Conservation (phyloP, 2,888 invertebrate genomes). For the Hypsopygia costalis region DNA sequence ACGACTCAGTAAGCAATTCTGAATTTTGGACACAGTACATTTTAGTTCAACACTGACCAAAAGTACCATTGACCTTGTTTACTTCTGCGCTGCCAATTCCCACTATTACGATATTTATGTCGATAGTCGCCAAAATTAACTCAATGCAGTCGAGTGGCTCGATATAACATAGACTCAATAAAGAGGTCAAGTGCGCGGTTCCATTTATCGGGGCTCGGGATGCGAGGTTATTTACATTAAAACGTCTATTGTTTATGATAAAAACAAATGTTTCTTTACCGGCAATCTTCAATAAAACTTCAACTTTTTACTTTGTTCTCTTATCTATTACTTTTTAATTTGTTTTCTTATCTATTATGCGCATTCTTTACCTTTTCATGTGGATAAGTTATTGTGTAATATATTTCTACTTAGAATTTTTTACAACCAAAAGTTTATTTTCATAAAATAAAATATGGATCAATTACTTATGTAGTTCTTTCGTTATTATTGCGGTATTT, state of each 20-base stretch:
- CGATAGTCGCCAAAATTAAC: constrained; percentile 21
- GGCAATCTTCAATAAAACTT: too few relatives aligned
- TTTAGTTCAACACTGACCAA: constrained; percentile 4
- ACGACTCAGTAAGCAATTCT: too few relatives aligned
- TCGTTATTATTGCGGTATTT: too few relatives aligned
- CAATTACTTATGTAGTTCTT: too few relatives aligned
- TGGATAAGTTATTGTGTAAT: too few relatives aligned
- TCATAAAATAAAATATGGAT: too few relatives aligned
- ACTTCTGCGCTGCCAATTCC: constrained; percentile 30
- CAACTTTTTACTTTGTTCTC: too few relatives aligned
- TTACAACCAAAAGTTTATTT: too few relatives aligned
- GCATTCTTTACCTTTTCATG: too few relatives aligned
- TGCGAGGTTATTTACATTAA: neutral
- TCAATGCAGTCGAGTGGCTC: constrained; percentile 1
- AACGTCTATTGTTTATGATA: neutral
- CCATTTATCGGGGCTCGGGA: constrained; percentile 5
- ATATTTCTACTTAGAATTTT: too few relatives aligned
- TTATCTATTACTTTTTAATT: too few relatives aligned
- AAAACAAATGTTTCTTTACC: neutral
- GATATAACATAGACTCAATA: constrained; percentile 27
- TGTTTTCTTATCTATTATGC: too few relatives aligned
- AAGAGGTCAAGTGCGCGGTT: constrained; percentile 57
- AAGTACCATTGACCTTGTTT: constrained; percentile 24
- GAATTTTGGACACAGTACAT: neutral
- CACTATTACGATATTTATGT: constrained; percentile 23